These are phyloP conservation scores for Pegoplata infirma DNA, from an alignment of 2,888 invertebrate species.

Conservation along the genomic window DNA sequence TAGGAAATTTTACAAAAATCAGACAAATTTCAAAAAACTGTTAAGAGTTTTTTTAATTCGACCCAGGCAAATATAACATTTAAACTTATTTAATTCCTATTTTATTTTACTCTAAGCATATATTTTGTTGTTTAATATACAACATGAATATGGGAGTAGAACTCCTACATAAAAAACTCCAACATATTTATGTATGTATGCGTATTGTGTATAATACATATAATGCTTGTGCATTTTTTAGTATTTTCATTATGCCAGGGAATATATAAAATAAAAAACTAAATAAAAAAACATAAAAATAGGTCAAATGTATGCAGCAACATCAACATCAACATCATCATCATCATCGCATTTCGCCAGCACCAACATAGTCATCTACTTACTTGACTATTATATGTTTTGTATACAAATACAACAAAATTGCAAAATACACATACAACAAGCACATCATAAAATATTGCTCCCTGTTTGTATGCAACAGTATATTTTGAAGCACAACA, in stretches of 20 bases:
- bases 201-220: constrained; percentile 25
- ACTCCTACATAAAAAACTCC: no score
- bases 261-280: constrained; percentile 29
- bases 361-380: constrained; percentile 4
- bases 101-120: background rate
- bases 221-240: constrained; percentile 23
- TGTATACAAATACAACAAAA: background rate
- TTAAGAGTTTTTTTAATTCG: no score
- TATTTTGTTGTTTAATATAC: background rate
- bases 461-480: constrained; percentile 32
- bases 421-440: background rate
- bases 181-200: constrained; percentile 8
- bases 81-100: no score
- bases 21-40: no score
- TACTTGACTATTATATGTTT: constrained; percentile 29
- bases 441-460: background rate
- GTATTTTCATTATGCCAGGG: constrained; percentile 38
- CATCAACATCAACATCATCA: constrained; percentile 26
- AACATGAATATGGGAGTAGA: background rate
- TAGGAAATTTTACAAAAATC: no score
- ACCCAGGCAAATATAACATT: no score
- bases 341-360: constrained; percentile 7
- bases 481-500: background rate
- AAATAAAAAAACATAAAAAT: constrained; percentile 39
- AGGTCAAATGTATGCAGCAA: constrained; percentile 62